phyloP scores from a whole-genome alignment of 2,888 invertebrate species.

The Erebia palarica region DNA sequence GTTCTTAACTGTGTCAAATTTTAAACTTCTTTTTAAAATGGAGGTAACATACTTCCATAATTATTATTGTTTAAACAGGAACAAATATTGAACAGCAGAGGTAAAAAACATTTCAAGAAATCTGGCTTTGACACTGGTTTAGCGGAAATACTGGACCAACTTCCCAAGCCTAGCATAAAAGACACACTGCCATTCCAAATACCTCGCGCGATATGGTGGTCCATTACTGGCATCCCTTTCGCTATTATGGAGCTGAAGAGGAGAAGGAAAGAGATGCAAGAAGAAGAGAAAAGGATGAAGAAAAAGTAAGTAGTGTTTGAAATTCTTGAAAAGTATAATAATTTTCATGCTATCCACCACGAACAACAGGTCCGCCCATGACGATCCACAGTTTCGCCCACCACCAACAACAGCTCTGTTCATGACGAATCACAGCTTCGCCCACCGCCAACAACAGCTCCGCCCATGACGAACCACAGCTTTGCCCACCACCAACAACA shows the following conservation, averaged over 20 bases:
- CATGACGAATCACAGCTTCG: too few species aligned
- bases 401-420: too few species aligned
- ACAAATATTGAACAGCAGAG: constrained; percentile 86
- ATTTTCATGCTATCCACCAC: too few species aligned
- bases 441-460: too few species aligned
- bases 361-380: too few species aligned
- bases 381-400: too few species aligned
- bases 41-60: background rate
- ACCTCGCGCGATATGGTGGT: constrained; percentile 85
- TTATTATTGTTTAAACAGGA: constrained; percentile 74
- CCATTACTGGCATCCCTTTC: constrained; percentile 82
- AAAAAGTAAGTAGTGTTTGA: constrained; percentile 75
- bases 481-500: too few species aligned
- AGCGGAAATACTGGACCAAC: constrained; percentile 84
- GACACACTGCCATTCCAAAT: constrained; percentile 94
- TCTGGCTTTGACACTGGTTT: constrained; percentile 83
- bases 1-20: too few species aligned
- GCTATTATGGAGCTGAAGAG: constrained; percentile 58
- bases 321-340: background rate
- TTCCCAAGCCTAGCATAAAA: constrained; percentile 87
- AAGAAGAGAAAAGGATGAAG: constrained; percentile 83
- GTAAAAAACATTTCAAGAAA: constrained; percentile 85
- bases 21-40: too few species aligned
- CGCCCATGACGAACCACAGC: too few species aligned
- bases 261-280: constrained; percentile 72